These are phyloP conservation scores for Cynoglossus semilaevis DNA, from an alignment of 2,113 vertebrate species.

Conservation along the genomic window DNA sequence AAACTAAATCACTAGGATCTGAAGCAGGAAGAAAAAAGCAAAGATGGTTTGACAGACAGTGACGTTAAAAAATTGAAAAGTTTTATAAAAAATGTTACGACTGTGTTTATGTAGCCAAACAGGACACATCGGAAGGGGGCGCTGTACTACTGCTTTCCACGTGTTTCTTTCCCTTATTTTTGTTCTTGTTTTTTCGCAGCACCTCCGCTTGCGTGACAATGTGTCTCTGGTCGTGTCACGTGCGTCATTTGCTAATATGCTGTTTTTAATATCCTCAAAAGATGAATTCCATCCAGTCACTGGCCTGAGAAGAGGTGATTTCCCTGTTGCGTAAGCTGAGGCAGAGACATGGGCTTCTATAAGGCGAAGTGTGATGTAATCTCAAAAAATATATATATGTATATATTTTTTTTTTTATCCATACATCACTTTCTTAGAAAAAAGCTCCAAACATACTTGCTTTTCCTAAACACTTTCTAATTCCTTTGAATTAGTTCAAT, in stretches of 20 bases:
- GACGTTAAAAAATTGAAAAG: too few relatives aligned
- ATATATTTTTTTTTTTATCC: not conserved
- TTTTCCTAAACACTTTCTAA: too few relatives aligned
- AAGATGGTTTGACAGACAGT: too few relatives aligned
- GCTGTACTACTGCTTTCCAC: conserved; percentile 12
- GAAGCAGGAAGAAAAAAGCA: too few relatives aligned
- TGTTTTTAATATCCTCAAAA: conserved; percentile 69
- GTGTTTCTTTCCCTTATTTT: conserved; percentile 33
- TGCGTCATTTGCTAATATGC: conserved; percentile 65
- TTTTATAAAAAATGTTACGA: too few relatives aligned
- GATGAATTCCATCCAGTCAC: conserved; percentile 68
- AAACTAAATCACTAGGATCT: too few relatives aligned
- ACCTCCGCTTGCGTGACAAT: conserved; percentile 49
- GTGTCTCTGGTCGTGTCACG: conserved; percentile 47
- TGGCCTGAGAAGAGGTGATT: conserved; percentile 63
- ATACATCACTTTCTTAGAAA: too few relatives aligned
- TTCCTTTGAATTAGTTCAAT: too few relatives aligned
- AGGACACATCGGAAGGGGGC: not conserved
- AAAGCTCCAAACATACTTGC: too few relatives aligned
- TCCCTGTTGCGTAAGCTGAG: conserved; percentile 54
- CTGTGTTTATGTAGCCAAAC: too few relatives aligned
- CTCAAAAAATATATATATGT: conserved; percentile 22
- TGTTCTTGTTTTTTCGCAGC: conserved; percentile 33
- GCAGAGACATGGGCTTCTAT: conserved; percentile 31
- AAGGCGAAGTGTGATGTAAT: conserved; percentile 31